A percentile compares a stretch with the other conserved stretches of the same genome.
Conservation (phyloP, 2,888 invertebrate genomes). For the Eupithecia insigniata region DNA sequence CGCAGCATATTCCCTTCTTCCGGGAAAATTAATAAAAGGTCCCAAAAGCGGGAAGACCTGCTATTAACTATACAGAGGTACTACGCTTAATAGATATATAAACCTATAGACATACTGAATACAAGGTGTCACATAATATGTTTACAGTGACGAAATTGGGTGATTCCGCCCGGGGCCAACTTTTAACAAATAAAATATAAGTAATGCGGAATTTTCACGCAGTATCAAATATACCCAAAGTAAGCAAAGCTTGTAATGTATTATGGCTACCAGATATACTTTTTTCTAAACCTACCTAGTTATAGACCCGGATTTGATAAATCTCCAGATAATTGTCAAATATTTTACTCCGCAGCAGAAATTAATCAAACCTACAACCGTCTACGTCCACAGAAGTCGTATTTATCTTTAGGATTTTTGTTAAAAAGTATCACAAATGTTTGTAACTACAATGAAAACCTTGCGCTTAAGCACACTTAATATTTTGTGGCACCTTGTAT, state of each 20-base stretch:
- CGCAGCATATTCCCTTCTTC: conserved; percentile 11
- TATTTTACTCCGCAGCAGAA: background rate
- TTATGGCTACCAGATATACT: background rate
- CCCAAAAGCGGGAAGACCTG: conserved; percentile 28
- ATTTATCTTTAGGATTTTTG: background rate
- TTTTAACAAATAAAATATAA: background rate
- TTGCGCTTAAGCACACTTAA: background rate
- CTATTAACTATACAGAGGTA: conserved; percentile 27
- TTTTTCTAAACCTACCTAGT: background rate
- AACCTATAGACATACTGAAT: background rate
- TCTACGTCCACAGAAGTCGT: background rate
- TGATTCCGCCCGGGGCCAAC: background rate
- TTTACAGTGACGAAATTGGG: background rate
- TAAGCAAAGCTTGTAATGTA: background rate
- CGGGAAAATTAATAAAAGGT: conserved; percentile 32
- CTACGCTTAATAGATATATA: background rate
- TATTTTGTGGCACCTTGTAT: conserved; percentile 5
- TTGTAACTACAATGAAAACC: background rate
- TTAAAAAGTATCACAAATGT: background rate
- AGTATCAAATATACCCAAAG: background rate
- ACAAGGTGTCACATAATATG: background rate
- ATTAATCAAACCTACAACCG: background rate
- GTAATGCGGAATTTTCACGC: background rate
- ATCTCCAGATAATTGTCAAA: background rate
- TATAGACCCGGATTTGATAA: background rate